A percentile compares a stretch with the other conserved stretches of the same genome.
Conservation (phyloP, 2,797 vertebrate species). For the Eidolon dupreanum region DNA sequence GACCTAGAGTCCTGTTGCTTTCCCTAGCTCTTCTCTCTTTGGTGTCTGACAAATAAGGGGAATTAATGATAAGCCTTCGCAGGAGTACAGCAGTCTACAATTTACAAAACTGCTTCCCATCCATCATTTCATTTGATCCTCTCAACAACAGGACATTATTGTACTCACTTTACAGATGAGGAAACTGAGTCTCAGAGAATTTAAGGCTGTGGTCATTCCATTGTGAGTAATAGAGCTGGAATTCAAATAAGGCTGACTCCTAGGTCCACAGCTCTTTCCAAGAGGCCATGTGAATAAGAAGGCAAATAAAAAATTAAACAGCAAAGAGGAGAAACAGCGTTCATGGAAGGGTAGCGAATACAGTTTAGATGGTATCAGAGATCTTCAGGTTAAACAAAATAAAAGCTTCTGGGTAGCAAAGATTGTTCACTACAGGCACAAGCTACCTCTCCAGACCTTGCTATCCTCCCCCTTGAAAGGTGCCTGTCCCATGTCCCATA, state of each 20-base stretch:
- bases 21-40: not conserved
- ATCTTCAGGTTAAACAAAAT: not conserved
- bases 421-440: not conserved
- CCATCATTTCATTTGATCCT: conserved; percentile 46
- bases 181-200: conserved; percentile 34
- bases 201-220: not conserved
- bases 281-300: not conserved
- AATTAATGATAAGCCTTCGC: conserved; percentile 36
- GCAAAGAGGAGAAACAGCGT: not conserved
- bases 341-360: not conserved
- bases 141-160: not conserved
- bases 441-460: not conserved
- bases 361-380: no score
- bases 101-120: conserved; percentile 38
- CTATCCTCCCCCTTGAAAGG: not conserved
- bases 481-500: not conserved
- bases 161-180: not conserved
- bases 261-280: not conserved
- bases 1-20: not conserved
- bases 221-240: not conserved
- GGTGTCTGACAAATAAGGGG: not conserved
- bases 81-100: not conserved
- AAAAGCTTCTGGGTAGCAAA: not conserved
- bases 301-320: not conserved
- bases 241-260: not conserved